Evolutionary conservation across 2,797 vertebrate genomes (phyloP).

Genomic region (Pyrocephalus nanus): DNA sequence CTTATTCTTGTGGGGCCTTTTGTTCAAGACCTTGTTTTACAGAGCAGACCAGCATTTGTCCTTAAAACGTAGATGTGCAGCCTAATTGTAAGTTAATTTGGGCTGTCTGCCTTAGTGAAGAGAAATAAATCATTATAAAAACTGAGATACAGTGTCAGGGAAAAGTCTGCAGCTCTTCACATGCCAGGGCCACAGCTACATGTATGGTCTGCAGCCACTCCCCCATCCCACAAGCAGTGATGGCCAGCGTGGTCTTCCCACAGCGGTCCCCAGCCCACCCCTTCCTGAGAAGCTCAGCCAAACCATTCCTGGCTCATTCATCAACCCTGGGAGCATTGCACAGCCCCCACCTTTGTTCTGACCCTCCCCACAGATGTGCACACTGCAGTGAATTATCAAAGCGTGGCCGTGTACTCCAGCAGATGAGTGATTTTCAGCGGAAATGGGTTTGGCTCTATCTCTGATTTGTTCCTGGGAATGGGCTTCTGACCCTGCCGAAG

Average conservation of each 20-base stretch:
- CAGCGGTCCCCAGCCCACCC: background rate
- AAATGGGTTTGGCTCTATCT: constrained; percentile 1
- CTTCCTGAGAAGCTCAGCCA: background rate
- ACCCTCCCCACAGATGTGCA: constrained; percentile 5
- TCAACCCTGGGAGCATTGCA: accelerated
- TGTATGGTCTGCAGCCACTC: accelerated
- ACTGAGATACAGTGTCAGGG: background rate
- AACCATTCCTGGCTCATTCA: background rate
- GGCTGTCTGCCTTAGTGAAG: background rate
- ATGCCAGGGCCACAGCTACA: background rate
- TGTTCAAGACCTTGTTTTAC: background rate
- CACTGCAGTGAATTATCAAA: background rate
- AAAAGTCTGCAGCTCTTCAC: background rate
- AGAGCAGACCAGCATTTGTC: background rate
- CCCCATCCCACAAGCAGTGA: background rate
- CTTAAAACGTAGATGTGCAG: background rate
- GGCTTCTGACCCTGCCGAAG: background rate
- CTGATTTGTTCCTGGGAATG: background rate
- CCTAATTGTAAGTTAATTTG: background rate
- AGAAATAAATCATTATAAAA: background rate
- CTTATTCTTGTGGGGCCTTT: background rate
- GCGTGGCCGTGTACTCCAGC: accelerated
- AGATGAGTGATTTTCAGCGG: background rate
- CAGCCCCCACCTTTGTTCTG: background rate
- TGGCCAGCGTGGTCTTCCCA: background rate